Conservation (phyloP, 2,888 invertebrate genomes). For the Mythimna pallens region DNA sequence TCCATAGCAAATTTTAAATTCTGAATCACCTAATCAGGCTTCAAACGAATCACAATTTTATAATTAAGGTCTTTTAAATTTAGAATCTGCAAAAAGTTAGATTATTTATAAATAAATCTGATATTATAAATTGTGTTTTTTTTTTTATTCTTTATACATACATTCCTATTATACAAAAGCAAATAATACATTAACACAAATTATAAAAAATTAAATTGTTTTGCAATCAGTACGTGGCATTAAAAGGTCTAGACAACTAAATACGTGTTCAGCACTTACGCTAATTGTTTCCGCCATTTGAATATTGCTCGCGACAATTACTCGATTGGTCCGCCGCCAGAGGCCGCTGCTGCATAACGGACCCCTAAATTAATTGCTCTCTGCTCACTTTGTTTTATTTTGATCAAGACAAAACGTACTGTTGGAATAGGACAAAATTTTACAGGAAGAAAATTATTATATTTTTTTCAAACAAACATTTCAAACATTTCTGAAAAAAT, state of each 20-base stretch:
- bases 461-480: too few species aligned
- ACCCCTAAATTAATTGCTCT: conserved; percentile 88
- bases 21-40: too few species aligned
- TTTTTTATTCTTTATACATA: neutral
- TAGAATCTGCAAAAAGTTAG: neutral
- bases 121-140: neutral
- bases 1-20: too few species aligned
- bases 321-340: conserved; percentile 86
- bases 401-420: conserved; percentile 73
- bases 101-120: neutral
- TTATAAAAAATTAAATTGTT: conserved; percentile 37
- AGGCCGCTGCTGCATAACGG: conserved; percentile 75
- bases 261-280: conserved; percentile 85
- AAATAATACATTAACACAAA: neutral
- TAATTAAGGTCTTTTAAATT: neutral
- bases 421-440: conserved; percentile 62
- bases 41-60: too few species aligned
- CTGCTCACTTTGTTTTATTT: conserved; percentile 85
- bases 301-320: conserved; percentile 90
- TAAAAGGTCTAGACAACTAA: conserved; percentile 70
- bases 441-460: neutral
- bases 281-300: conserved; percentile 91
- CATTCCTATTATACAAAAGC: neutral
- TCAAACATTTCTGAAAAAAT: too few species aligned
- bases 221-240: conserved; percentile 51